Base-by-base conservation (phyloP, 2,888 invertebrate genomes). In the Lymantria dispar region DNA sequence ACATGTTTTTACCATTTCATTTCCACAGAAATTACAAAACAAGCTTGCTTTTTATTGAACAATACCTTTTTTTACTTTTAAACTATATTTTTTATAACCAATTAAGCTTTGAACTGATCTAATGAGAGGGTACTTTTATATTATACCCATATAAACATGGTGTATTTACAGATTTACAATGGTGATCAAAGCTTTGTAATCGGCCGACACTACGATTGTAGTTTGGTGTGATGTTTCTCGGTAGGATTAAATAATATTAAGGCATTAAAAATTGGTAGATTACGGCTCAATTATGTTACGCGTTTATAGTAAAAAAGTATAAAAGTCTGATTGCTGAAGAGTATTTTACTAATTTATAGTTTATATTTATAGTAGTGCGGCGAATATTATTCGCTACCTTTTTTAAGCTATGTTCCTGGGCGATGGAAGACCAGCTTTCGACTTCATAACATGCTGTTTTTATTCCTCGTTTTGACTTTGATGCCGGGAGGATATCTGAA, bases 141-240 rank as follows among this genome's bases (percentile, higher is more conserved):
- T 13, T 45, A 1, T 33, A 42, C 47, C n/a, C 60, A 45, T 59
- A 44, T 69, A 68, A 68, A 68, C 48, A 39, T 43, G 48, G 66
- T 67, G 58, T 60, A 58, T 67, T 64, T 67, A 84, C 80, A 80
- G 74, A 50, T 85, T 83, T 82, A 83, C 72, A 77, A 80, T 76
- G 54, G 71, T 68, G 62, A 65, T 68, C 62, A 62, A 13, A 38
- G 54, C 63, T 83, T 85, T 85, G 80, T 78, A 58, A 22, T 38
- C 41, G 39, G 69, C 78, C 79, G 82, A 73, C 79, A 42, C 40
- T 0, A 14, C 13, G 22, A 22, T 40, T 3, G 33, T 40, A 14
- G 33, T 40, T n/a, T 40, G n/a, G 12, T 40, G 13, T 14, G 40
- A 14, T 39, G 29, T 44, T n/a, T 36, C 14, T 36, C 30, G 46